phyloP scores from a whole-genome alignment of 2,113 vertebrate species.

The Lagenorhynchus albirostris region DNA sequence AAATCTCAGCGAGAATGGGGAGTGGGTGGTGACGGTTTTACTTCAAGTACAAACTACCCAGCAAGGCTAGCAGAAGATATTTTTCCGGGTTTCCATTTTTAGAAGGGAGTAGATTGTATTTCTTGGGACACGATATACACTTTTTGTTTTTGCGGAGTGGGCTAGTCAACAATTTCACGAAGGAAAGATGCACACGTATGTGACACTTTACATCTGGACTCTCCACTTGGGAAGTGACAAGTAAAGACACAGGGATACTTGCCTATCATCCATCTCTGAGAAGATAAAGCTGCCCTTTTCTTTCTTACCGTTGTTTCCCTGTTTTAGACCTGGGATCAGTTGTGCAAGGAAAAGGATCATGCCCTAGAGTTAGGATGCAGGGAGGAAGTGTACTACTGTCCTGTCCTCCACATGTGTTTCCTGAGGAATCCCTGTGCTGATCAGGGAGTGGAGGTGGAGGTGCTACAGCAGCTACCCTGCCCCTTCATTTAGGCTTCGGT shows the following conservation, averaged over 20 bases:
- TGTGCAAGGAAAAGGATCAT: slow-evolving; percentile 35
- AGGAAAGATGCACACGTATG: background rate
- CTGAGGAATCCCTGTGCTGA: background rate
- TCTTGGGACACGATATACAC: background rate
- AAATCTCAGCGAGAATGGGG: slow-evolving; percentile 49
- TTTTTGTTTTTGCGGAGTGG: slow-evolving; percentile 19
- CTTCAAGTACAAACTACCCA: slow-evolving; percentile 70
- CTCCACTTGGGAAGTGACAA: slow-evolving; percentile 23
- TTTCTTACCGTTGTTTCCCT: background rate
- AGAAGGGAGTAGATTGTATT: slow-evolving; percentile 29
- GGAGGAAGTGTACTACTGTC: slow-evolving; percentile 27
- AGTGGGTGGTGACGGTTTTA: slow-evolving; percentile 63
- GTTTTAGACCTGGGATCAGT: background rate
- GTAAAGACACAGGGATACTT: slow-evolving; percentile 35
- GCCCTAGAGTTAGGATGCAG: background rate
- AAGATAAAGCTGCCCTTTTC: background rate
- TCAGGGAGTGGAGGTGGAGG: slow-evolving; percentile 35
- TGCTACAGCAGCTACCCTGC: background rate
- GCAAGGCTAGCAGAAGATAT: slow-evolving; percentile 15
- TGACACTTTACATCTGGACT: slow-evolving; percentile 1
- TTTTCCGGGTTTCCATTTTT: slow-evolving; percentile 59
- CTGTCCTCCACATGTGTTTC: slow-evolving; percentile 52
- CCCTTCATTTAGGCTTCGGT: slow-evolving; percentile 48
- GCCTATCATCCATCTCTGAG: slow-evolving; percentile 3
- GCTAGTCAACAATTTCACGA: background rate